Conservation (phyloP, 2,797 vertebrate genomes). For the Orestias chungarensis region DNA sequence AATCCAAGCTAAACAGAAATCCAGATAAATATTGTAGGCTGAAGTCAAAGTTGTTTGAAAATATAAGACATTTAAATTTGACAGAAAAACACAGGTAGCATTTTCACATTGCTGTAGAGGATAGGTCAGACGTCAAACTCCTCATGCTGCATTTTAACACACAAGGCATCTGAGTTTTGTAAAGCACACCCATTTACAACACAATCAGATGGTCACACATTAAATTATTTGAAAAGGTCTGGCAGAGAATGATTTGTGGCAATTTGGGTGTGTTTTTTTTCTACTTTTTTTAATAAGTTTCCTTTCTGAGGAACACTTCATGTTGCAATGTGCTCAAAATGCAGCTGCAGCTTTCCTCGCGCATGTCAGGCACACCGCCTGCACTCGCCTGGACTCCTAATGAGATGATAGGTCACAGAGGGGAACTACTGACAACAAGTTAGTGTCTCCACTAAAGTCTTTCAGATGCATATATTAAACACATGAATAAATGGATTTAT, state of each 20-base stretch:
- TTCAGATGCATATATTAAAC: not conserved
- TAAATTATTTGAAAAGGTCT: constrained; percentile 35
- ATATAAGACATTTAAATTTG: too few relatives aligned
- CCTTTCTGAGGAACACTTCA: constrained; percentile 61
- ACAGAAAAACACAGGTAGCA: too few relatives aligned
- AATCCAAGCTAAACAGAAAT: not conserved
- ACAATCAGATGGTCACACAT: constrained; percentile 12
- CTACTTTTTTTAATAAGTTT: constrained; percentile 52
- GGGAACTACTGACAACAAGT: constrained; percentile 37
- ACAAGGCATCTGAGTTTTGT: constrained; percentile 11
- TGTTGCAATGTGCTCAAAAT: constrained; percentile 64
- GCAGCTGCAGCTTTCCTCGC: constrained; percentile 54
- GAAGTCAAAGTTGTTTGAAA: not conserved
- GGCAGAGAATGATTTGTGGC: constrained; percentile 41
- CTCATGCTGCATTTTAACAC: constrained; percentile 14
- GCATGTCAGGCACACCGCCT: constrained; percentile 44
- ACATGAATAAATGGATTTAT: not conserved
- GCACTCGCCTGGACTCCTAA: constrained; percentile 21
- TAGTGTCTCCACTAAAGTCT: constrained; percentile 10
- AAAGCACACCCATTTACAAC: constrained; percentile 11
- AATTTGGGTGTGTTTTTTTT: constrained; percentile 66
- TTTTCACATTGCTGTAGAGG: too few relatives aligned
- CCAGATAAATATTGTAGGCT: not conserved
- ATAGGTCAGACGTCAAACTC: not conserved
- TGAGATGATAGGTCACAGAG: constrained; percentile 17